Evolutionary conservation across 2,888 invertebrate species (phyloP).

Genomic region (Ormyrus rosae): DNA sequence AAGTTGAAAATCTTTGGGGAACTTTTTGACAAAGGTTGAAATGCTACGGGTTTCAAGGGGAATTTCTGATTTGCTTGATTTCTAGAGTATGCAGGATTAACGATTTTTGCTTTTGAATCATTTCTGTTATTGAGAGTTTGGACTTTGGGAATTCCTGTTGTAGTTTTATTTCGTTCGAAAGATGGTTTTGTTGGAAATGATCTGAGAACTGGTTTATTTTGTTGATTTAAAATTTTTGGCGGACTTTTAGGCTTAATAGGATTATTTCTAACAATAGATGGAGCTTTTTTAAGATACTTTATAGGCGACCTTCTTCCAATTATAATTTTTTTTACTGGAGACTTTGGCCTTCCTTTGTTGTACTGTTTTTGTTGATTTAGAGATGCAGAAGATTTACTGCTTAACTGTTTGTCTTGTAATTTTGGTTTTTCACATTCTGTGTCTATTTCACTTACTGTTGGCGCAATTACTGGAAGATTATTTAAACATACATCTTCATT

Average conservation of each 20-base stretch:
- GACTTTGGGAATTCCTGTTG: slow-evolving; percentile 30
- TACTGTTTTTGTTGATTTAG: slow-evolving; percentile 13
- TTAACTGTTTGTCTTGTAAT: neutral
- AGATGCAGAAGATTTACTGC: neutral
- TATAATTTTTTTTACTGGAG: slow-evolving; percentile 67
- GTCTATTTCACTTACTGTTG: neutral
- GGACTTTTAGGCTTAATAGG: slow-evolving; percentile 31
- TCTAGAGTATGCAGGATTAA: slow-evolving; percentile 1
- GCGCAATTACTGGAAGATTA: neutral
- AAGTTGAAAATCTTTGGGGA: slow-evolving; percentile 12
- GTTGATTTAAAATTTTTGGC: slow-evolving; percentile 36
- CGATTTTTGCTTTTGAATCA: slow-evolving; percentile 18
- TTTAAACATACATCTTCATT: slow-evolving; percentile 36
- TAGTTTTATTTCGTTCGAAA: slow-evolving; percentile 29
- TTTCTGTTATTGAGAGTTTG: slow-evolving; percentile 26
- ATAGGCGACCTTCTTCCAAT: slow-evolving; percentile 67
- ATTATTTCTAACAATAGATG: slow-evolving; percentile 25
- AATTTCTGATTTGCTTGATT: slow-evolving; percentile 33
- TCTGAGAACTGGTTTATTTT: slow-evolving; percentile 35
- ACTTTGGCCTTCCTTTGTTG: slow-evolving; percentile 66
- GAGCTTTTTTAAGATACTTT: slow-evolving; percentile 58
- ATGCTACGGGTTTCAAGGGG: slow-evolving; percentile 3
- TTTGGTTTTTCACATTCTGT: neutral
- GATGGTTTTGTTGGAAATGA: slow-evolving; percentile 22
- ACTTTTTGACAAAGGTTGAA: slow-evolving; percentile 18